Evolutionary conservation across 2,888 invertebrate species (phyloP).

Genomic region (Leucoptera coffeella): DNA sequence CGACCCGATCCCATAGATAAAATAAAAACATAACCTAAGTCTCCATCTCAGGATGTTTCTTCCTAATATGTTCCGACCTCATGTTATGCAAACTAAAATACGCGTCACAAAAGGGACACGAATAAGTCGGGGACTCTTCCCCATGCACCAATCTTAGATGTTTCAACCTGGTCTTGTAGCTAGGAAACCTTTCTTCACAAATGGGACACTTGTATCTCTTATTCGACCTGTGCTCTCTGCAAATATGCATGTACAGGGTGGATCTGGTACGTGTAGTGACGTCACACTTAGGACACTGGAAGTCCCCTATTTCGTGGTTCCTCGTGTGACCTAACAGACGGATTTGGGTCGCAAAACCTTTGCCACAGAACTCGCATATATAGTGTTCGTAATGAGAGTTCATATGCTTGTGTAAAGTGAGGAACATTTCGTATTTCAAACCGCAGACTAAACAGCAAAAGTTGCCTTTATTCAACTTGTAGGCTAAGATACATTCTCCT

Average conservation of each 20-base stretch:
- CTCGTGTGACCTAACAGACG: conserved; percentile 32
- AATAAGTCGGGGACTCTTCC: conserved; percentile 30
- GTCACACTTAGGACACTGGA: conserved; percentile 31
- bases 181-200: conserved; percentile 38
- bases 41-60: too few species aligned
- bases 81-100: too few species aligned
- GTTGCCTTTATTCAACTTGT: conserved; percentile 29
- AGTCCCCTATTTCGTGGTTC: conserved; percentile 29
- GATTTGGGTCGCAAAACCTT: conserved; percentile 31
- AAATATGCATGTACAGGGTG: conserved; percentile 25
- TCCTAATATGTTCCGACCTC: too few species aligned
- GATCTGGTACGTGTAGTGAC: conserved; percentile 26
- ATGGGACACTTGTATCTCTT: conserved; percentile 41
- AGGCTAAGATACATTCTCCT: conserved; percentile 34
- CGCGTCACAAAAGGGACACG: conserved; percentile 36
- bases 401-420: conserved; percentile 40
- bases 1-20: too few species aligned
- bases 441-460: conserved; percentile 36
- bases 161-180: conserved; percentile 32
- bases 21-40: too few species aligned
- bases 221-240: conserved; percentile 28
- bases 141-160: conserved; percentile 31
- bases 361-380: conserved; percentile 42
- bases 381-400: conserved; percentile 39
- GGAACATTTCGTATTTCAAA: conserved; percentile 34